Evolutionary conservation across 1,140 invertebrate species (phyloP), one percentile per base, ranked within the genome.

Genomic region (Thaumetopoea pityocampa): DNA sequence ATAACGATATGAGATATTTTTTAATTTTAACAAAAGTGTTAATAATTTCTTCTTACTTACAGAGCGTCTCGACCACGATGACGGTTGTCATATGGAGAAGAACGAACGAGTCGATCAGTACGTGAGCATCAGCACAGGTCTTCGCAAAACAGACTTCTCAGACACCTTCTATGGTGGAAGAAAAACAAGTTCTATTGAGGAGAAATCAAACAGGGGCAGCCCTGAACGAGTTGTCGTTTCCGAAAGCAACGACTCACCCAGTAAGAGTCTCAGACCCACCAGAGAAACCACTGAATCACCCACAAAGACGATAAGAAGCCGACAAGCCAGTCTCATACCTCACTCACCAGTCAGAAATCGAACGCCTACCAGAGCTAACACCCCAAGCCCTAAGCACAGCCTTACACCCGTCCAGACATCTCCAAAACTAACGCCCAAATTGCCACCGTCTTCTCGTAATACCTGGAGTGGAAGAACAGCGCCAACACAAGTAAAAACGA

Each of bases 401-500:
- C 22, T 72, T 3, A 80, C 56, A 20, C 54, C 62, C 12, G 42
- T 51, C 0, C 77, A 80, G 23, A 74, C 77, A 3, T 80, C 77
- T 5, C 80, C 80, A 3, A 84, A 84, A 59, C 22, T 77, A 6
- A 64, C 71, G 0, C 80, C 77, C 0, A 84, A 80, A 28, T 23
- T 84, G 2, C 51, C 67, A 23, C 57, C 76, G 14, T 38, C 80
- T 14, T 79, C 85, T n/a, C 89, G 88, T 23, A 92, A 91, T 44
- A 92, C 92, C 0, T 93, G 92, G 92, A 90, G 89, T 49, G 91
- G 91, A 1, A 84, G 91, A 26, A 85, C 72, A 2, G 77, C 68
- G 3, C 80, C 80, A 0, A 73, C 59, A 5, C 77, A 80, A 45
- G 40, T 57, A 2, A 84, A 80, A 46, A 36, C 63, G 1, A 84